Evolutionary conservation across 1,140 invertebrate genomes (phyloP).

Genomic region (Pantala flavescens): DNA sequence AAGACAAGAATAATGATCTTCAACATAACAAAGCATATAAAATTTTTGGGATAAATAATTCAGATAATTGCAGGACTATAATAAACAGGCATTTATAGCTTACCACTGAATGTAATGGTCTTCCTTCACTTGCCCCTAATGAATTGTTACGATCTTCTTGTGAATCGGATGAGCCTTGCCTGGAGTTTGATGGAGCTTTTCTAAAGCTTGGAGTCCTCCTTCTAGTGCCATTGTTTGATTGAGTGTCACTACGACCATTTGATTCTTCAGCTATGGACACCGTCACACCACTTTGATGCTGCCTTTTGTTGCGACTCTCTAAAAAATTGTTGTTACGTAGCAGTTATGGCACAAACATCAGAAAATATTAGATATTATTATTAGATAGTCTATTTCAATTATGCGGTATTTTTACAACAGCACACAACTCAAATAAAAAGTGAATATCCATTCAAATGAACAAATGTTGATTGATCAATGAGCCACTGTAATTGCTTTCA

Average conservation of each 20-base stretch:
- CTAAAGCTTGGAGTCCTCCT: slow-evolving; percentile 12
- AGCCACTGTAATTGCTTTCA: too few species aligned
- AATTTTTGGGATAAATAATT: too few species aligned
- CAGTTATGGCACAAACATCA: too few species aligned
- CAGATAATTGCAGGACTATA: too few species aligned
- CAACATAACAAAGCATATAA: too few species aligned
- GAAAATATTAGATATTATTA: too few species aligned
- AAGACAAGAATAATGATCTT: too few species aligned
- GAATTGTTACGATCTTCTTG: slow-evolving; percentile 15
- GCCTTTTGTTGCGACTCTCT: slow-evolving; percentile 13
- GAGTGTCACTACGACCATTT: slow-evolving; percentile 4
- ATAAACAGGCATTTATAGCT: not conserved
- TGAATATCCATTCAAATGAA: too few species aligned
- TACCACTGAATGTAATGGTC: slow-evolving; percentile 10
- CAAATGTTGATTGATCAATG: too few species aligned
- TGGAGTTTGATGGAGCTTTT: slow-evolving; percentile 15
- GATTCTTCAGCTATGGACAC: slow-evolving; percentile 12
- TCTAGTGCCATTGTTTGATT: not conserved
- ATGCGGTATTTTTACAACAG: too few species aligned
- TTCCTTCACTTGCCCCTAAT: not conserved
- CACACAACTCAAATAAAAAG: too few species aligned
- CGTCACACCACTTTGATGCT: not conserved
- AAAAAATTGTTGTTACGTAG: slow-evolving; percentile 8
- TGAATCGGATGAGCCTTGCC: slow-evolving; percentile 17
- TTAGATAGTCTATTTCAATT: too few species aligned